Percentiles rank a stretch among this genome's conserved stretches.
Evolutionary conservation across 2,888 invertebrate genomes (phyloP).

Genomic region (Ennomos fuscantarius): DNA sequence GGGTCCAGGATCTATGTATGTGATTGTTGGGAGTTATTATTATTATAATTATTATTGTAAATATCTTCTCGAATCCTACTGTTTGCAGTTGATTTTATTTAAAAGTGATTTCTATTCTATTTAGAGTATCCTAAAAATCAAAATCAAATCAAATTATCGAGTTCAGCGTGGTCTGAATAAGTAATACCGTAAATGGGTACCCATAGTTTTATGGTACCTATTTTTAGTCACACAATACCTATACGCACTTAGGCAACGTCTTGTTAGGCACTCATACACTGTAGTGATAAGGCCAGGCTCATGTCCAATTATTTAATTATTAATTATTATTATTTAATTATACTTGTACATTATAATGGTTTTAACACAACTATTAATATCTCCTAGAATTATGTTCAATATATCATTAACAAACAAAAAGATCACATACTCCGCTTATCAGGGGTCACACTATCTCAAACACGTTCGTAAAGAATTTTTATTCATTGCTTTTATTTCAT

Average conservation of each 20-base stretch:
- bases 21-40: too few relatives aligned
- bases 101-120: too few relatives aligned
- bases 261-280: constrained; percentile 21
- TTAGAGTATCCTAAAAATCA: too few relatives aligned
- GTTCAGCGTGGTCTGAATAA: constrained; percentile 19
- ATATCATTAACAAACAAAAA: constrained; percentile 25
- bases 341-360: not conserved
- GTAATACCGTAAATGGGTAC: constrained; percentile 3
- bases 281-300: constrained; percentile 24
- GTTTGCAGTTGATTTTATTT: too few relatives aligned
- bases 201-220: not conserved
- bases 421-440: constrained; percentile 44
- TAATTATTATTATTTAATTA: constrained; percentile 10
- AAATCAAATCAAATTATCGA: too few relatives aligned
- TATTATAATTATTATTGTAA: too few relatives aligned
- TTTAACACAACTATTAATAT: constrained; percentile 24
- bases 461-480: constrained; percentile 4
- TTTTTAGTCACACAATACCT: constrained; percentile 7
- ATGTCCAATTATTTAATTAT: constrained; percentile 26
- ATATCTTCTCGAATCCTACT: constrained; percentile 15
- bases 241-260: constrained; percentile 3
- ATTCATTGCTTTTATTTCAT: not conserved
- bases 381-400: constrained; percentile 8
- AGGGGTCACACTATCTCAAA: constrained; percentile 25
- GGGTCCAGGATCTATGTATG: too few relatives aligned